Evolutionary conservation across 2,888 invertebrate species (phyloP), one percentile per base, ranked within the genome.

Genomic region (Ferrisia virgata): DNA sequence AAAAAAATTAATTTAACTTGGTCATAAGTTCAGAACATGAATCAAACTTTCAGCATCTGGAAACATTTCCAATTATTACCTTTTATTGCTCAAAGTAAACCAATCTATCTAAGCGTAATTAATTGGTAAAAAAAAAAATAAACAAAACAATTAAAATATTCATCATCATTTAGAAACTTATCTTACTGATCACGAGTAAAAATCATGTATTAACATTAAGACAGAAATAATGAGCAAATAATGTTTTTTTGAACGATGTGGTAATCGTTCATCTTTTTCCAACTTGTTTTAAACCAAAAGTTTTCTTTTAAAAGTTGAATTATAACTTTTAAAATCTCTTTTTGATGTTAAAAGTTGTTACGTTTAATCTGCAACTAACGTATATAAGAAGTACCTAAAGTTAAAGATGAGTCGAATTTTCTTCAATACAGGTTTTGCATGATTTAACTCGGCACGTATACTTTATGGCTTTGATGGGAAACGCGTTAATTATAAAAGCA

Each of bases 261-360:
- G 28, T 64, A 64, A 64, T 64, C 13, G 64, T 28, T 64, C 28
- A 28, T 25, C 25, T 25, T 22, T 9, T n/a, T 0, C 53, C 58
- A 6, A 28, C 28, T 28, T 64, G 25, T 18, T 8, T 4, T 22
- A 53, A 53, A 22, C 18, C 3, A 2, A 64, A 64, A 28, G 28
- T 64, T 64, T 28, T 15, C 15, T 31, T 28, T 3, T 1, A 64
- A 64, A 64, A 64, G 64, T 64, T 64, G 25, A 28, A 28, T 64
- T 64, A 64, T 8, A 76, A 76, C 36, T 76, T 76, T 76, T 76
- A 28, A 76, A 76, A 76, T 36, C 72, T 76, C n/a, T 76, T 76
- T 76, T 76, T 36, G 72, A 76, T 76, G 72, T 69, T 36, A 11
- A 76, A 76, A 76, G n/a, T 33, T 36, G 18, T 53, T n/a, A 76